Percentiles rank a stretch among this genome's conserved stretches.
Evolutionary conservation across 2,113 vertebrate species (phyloP).

Genomic region (Pithys albifrons): DNA sequence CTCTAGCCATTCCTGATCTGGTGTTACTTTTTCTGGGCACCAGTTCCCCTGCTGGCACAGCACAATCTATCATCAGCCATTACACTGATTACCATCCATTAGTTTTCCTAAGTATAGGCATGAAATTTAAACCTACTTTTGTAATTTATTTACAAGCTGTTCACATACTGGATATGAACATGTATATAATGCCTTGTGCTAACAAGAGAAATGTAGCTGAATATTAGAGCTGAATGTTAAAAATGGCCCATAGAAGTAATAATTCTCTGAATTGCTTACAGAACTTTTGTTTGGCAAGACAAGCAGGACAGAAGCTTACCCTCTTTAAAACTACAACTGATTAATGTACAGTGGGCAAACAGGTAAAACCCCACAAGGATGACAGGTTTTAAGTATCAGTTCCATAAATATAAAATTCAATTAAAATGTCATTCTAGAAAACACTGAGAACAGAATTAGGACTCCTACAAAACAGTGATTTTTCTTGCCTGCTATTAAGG

Average conservation of each 20-base stretch:
- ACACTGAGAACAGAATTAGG: neutral
- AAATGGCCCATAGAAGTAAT: neutral
- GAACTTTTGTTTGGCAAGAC: neutral
- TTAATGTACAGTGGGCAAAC: neutral
- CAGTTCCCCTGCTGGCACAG: neutral
- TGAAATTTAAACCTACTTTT: constrained; percentile 1
- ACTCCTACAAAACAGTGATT: neutral
- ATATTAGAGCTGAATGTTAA: neutral
- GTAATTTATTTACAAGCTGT: constrained; percentile 8
- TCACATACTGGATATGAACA: neutral
- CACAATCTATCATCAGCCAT: constrained; percentile 1
- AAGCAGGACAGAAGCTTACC: neutral
- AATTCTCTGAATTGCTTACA: neutral
- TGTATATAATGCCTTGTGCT: neutral
- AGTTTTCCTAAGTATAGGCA: constrained; percentile 2
- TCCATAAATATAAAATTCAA: neutral
- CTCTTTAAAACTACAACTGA: neutral
- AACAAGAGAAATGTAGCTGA: neutral
- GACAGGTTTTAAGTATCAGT: neutral
- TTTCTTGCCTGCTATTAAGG: neutral
- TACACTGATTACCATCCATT: neutral
- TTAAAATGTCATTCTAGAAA: neutral
- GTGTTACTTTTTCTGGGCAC: neutral
- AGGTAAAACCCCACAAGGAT: neutral
- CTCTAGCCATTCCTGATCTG: neutral